Percentiles rank a stretch among this genome's conserved stretches.
These are phyloP conservation scores for Euglossa dilemma DNA, from an alignment of 1,140 invertebrate genomes.

Conservation along the genomic window DNA sequence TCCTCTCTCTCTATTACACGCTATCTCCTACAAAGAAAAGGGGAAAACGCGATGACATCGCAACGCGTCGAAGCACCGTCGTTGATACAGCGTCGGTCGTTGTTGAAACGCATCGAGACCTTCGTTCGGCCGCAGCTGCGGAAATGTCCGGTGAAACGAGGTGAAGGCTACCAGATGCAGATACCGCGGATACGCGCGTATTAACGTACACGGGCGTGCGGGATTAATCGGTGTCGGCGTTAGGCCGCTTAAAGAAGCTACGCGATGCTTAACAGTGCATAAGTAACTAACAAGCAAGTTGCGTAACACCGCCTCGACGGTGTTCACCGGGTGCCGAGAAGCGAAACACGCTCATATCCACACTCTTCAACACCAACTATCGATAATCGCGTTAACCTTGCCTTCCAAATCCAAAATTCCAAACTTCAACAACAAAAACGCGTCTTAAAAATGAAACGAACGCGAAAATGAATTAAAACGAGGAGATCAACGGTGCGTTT, in stretches of 20 bases:
- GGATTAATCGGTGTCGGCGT: slow-evolving; percentile 38
- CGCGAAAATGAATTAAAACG: too few species aligned
- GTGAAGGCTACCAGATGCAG: slow-evolving; percentile 78
- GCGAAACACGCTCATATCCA: too few species aligned
- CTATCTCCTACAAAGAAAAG: too few species aligned
- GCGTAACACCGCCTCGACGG: slow-evolving; percentile 62
- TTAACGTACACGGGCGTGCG: not conserved
- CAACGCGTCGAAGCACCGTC: too few species aligned
- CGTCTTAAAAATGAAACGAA: too few species aligned
- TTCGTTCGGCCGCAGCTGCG: slow-evolving; percentile 67
- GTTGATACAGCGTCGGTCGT: slow-evolving; percentile 25
- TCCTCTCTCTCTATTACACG: too few species aligned
- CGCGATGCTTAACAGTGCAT: slow-evolving; percentile 62
- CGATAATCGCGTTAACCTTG: slow-evolving; percentile 62
- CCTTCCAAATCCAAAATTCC: too few species aligned
- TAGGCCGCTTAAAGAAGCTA: slow-evolving; percentile 58
- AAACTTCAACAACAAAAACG: too few species aligned
- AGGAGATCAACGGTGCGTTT: too few species aligned
- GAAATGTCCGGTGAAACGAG: slow-evolving; percentile 80
- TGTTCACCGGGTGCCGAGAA: slow-evolving; percentile 59
- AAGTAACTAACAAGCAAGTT: slow-evolving; percentile 63
- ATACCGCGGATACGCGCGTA: slow-evolving; percentile 37
- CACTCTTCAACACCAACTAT: slow-evolving; percentile 50
- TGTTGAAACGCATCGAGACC: slow-evolving; percentile 49
- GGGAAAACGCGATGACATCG: not conserved